These are phyloP conservation scores for Callorhinus ursinus DNA, from an alignment of 2,113 vertebrate species.

Conservation along the genomic window DNA sequence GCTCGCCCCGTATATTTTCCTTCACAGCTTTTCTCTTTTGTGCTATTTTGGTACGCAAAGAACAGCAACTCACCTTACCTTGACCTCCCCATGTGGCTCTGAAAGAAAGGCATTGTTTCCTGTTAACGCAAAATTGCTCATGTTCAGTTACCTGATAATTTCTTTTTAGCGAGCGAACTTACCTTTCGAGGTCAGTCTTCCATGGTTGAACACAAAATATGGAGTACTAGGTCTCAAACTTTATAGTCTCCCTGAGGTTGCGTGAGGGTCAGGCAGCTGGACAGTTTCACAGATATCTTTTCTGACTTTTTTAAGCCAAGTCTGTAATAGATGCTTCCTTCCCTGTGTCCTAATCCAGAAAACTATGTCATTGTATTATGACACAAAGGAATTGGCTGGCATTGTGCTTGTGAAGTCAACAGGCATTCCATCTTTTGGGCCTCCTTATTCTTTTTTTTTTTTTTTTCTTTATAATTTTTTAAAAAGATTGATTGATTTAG, in stretches of 20 bases:
- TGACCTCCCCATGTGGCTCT: not conserved
- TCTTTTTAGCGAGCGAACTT: not conserved
- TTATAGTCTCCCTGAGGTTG: not conserved
- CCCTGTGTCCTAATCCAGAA: conserved; percentile 22
- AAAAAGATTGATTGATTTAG: not conserved
- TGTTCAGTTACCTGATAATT: not conserved
- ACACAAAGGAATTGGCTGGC: not conserved
- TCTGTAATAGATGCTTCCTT: not conserved
- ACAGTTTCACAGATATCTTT: not conserved
- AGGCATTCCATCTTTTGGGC: conserved; percentile 40
- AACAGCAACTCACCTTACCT: not conserved
- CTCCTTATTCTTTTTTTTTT: not conserved
- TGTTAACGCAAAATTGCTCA: not conserved
- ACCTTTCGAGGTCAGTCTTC: not conserved
- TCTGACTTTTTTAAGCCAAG: conserved; percentile 47
- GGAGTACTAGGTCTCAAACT: not conserved
- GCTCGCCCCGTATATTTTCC: not conserved
- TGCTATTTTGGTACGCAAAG: not conserved
- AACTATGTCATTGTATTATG: conserved; percentile 40
- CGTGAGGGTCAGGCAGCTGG: not conserved
- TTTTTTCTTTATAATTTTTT: not conserved
- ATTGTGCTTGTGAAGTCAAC: conserved; percentile 60
- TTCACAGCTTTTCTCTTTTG: not conserved
- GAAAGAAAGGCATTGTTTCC: conserved; percentile 17
- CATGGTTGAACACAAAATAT: not conserved